Percentiles rank a stretch among this genome's conserved stretches.
Evolutionary conservation across 2,888 invertebrate species (phyloP).

Genomic region (Ornithoptera priamus): DNA sequence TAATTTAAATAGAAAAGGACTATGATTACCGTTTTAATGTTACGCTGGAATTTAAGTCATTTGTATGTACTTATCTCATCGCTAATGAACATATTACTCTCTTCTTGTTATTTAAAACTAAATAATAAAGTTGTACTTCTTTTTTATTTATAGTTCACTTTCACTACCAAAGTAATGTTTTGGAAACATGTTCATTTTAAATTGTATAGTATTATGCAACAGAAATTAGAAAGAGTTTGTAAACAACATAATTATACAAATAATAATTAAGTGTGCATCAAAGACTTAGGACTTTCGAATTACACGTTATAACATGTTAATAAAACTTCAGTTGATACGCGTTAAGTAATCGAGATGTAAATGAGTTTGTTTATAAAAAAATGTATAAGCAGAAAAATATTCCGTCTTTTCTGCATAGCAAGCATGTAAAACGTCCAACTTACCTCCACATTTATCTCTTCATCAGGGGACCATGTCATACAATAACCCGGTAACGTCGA

Average conservation of each 20-base stretch:
- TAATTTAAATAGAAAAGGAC: too few species aligned
- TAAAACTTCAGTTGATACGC: not conserved
- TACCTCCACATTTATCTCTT: too few species aligned
- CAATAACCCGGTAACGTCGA: too few species aligned
- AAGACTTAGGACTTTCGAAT: not conserved
- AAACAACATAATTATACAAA: not conserved
- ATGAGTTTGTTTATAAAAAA: too few species aligned
- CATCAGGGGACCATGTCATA: too few species aligned
- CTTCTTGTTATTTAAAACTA: too few species aligned
- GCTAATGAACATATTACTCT: not conserved
- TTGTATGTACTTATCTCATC: not conserved
- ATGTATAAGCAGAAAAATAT: too few species aligned
- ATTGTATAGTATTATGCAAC: conserved; percentile 20
- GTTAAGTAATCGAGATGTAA: too few species aligned
- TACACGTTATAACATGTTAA: not conserved
- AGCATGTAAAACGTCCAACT: too few species aligned
- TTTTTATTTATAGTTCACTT: not conserved
- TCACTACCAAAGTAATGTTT: not conserved
- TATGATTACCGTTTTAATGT: too few species aligned
- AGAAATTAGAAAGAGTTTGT: not conserved
- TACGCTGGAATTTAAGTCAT: too few species aligned
- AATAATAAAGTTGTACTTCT: not conserved
- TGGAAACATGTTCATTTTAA: not conserved
- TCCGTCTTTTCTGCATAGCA: too few species aligned
- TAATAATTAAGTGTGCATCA: not conserved